Evolutionary conservation across 37 sponge, comb jelly and placozoan genomes (phyloP).

Genomic region (Agelas oroides): DNA sequence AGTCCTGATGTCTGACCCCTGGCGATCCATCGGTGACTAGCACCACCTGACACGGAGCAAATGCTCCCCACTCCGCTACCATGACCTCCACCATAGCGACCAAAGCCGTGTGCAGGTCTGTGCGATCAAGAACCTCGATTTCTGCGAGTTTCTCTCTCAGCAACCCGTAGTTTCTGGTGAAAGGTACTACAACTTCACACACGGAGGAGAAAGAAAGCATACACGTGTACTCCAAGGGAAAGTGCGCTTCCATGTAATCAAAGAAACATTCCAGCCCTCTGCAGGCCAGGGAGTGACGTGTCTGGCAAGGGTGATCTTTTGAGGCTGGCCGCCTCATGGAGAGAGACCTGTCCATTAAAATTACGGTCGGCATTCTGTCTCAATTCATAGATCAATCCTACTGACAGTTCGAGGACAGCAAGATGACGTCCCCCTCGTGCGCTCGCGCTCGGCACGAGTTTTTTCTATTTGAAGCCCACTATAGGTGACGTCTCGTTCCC

Average conservation of each 20-base stretch:
- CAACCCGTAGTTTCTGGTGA: constrained; percentile 73
- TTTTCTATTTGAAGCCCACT: too few species aligned
- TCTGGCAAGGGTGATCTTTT: constrained; percentile 2
- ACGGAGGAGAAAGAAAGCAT: constrained; percentile 79
- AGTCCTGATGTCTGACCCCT: constrained; percentile 48
- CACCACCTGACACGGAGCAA: constrained; percentile 80
- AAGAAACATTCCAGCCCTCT: constrained; percentile 74
- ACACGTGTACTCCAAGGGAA: constrained; percentile 67
- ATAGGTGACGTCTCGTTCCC: too few species aligned
- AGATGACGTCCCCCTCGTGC: too few species aligned
- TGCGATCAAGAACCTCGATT: constrained; percentile 59
- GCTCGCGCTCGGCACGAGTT: too few species aligned
- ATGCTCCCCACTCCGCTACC: constrained; percentile 79
- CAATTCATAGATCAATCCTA: neutral
- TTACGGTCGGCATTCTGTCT: constrained; percentile 85
- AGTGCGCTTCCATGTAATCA: constrained; percentile 44
- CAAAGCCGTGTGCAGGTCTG: constrained; percentile 69
- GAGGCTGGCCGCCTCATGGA: constrained; percentile 83
- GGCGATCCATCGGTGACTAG: constrained; percentile 84
- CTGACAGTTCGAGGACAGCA: too few species aligned
- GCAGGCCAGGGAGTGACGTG: constrained; percentile 57
- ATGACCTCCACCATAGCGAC: constrained; percentile 46
- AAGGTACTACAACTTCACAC: constrained; percentile 65
- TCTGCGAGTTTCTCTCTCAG: constrained; percentile 56
- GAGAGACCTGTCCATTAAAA: constrained; percentile 84